phyloP scores from a whole-genome alignment of 2,797 vertebrate genomes.

The Lutjanus campechanus region DNA sequence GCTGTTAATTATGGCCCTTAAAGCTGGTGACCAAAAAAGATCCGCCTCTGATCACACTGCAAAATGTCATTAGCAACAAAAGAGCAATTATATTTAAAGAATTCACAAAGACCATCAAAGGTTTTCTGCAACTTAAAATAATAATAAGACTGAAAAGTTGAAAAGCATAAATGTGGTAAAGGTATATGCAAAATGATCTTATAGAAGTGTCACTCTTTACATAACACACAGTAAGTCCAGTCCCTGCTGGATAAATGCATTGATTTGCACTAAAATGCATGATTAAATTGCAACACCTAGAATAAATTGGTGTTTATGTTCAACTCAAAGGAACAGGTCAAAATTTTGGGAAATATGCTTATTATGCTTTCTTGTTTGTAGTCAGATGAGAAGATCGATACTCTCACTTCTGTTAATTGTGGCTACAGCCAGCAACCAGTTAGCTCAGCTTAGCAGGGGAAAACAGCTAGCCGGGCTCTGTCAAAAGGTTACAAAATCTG shows the following conservation, averaged over 20 bases:
- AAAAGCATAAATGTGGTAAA: neutral
- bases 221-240: neutral
- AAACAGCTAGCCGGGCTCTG: neutral
- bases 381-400: too few species aligned
- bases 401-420: too few species aligned
- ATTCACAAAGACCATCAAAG: conserved; percentile 22
- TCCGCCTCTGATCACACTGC: conserved; percentile 6
- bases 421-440: too few species aligned
- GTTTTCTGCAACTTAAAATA: conserved; percentile 19
- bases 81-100: conserved; percentile 3
- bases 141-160: neutral
- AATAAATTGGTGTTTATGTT: too few species aligned
- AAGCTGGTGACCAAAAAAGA: conserved; percentile 23
- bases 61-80: conserved; percentile 19
- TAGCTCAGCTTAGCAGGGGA: neutral
- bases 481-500: too few species aligned
- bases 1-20: conserved; percentile 30
- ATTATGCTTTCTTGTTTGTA: too few species aligned
- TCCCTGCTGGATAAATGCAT: neutral
- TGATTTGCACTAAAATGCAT: neutral
- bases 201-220: neutral
- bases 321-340: too few species aligned
- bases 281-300: neutral
- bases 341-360: too few species aligned
- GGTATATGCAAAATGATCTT: neutral